Base-by-base conservation (phyloP, 2,797 vertebrate genomes). In the Enteromius radiatus region DNA sequence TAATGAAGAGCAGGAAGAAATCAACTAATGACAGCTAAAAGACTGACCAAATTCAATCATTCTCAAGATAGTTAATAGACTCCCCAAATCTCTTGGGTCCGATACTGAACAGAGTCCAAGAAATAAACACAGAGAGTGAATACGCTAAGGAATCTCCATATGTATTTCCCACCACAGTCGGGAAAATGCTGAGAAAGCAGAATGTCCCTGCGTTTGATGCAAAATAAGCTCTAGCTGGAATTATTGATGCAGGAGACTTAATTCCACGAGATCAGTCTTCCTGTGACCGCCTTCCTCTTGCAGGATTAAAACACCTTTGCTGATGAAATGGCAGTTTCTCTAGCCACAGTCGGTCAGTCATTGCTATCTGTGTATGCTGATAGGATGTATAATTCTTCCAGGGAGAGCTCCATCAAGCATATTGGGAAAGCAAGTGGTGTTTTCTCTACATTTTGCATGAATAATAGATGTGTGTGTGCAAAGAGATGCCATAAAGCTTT, bases 261-360 rank as follows among this genome's bases (percentile, higher is more conserved):
- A 77, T 77, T 47, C 79, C 43, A 31, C 5, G 14, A 84, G 84
- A 86, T 61, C 74, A 76, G 81, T 91, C 82, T 88, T 90, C 82
- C 43, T 21, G 33, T 3, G 5, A 67, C 12, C 3, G 6, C 80
- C 76, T 75, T 64, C n/a, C 43, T 67, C 47, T 21, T 21, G 31
- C 26, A 69, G 83, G 36, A 76, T 85, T 89, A 89, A 87, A 90
- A 90, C 78, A 88, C 85, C 88, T 68, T 65, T 31, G 71, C 79
- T 89, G 89, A 90, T 87, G 87, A 91, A 93, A 92, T 80, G 84
- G 78, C 82, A 79, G 23, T 84, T 89, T 91, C 81, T 86, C 76
- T 85, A 15, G 83, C 82, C 69, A 74, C 91, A 93, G 92, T 91
- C 90, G 89, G 79, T 23, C 1, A 83, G 84, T 86, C 84, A 87